Base-by-base conservation (phyloP, 2,113 vertebrate species). In the Heterocephalus glaber region DNA sequence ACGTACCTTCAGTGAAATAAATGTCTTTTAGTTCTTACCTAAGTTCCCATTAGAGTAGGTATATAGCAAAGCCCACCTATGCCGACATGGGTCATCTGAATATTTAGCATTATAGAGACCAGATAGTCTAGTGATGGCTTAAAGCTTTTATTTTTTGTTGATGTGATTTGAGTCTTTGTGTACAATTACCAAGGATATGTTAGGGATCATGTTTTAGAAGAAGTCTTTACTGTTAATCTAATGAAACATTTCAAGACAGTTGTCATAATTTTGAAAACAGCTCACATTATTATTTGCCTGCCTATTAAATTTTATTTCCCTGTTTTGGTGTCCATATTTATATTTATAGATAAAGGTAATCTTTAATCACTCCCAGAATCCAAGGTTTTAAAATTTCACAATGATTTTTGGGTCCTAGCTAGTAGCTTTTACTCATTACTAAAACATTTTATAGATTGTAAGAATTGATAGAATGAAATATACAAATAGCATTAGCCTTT, bases 161-260 rank as follows among this genome's bases (percentile, higher is more conserved):
- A 33, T 19, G 3, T 89, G 38, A 84, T 81, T 87, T 90, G 56
- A 11, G 1, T 35, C 60, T 95, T 44, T 87, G 41, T 52, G 16
- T 33, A 47, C 13, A 72, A 22, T 82, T 80, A 95, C 52, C 10
- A 65, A 9, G 19, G 88, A 72, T 22, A 86, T 9, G 4, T 97
- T 61, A 86, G 28, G 47, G 11, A 85, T 84, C 33, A 30, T 26
- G 60, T 58, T 97, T 96, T 63, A 24, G 17, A 56, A 92, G 33
- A 96, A 92, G 68, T 91, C 13, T 60, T 84, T 30, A 72, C 86
- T 81, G 19, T 86, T 92, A 89, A 33, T 58, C 24, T 63, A 89
- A 49, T 77, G 22, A 96, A 83, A 89, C 6, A 66, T 12, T 60
- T 89, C 8, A 80, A 93, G 16, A 38, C 28, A 77, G 60, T 77